These are phyloP conservation scores for Cygnus atratus DNA, from an alignment of 2,113 vertebrate species.

Conservation along the genomic window DNA sequence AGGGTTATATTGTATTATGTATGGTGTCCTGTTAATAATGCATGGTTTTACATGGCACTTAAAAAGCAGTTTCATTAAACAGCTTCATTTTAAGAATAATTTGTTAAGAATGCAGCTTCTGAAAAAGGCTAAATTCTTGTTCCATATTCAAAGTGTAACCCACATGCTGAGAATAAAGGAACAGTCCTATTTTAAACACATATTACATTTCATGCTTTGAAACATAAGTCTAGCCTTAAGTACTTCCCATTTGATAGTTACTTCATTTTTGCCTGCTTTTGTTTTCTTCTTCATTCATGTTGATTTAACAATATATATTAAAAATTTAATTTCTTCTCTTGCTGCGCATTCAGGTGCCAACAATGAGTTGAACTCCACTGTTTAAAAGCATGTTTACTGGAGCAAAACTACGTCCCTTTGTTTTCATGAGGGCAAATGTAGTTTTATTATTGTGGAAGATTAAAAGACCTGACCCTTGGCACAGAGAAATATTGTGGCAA, in stretches of 20 bases:
- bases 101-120: slow-evolving; percentile 52
- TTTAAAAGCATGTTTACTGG: neutral
- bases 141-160: slow-evolving; percentile 61
- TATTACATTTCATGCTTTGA: slow-evolving; percentile 57
- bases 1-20: slow-evolving; percentile 9
- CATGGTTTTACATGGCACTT: slow-evolving; percentile 30
- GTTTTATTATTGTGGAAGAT: slow-evolving; percentile 1
- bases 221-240: slow-evolving; percentile 47
- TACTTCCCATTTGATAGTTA: slow-evolving; percentile 47
- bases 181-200: slow-evolving; percentile 39
- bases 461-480: neutral
- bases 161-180: slow-evolving; percentile 56
- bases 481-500: neutral
- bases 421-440: neutral
- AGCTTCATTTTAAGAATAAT: slow-evolving; percentile 51
- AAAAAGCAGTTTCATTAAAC: slow-evolving; percentile 46
- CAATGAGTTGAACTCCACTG: slow-evolving; percentile 1
- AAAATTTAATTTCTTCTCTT: slow-evolving; percentile 44
- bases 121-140: slow-evolving; percentile 46
- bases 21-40: slow-evolving; percentile 58
- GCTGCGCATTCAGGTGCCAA: slow-evolving; percentile 23
- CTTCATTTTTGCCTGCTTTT: slow-evolving; percentile 46
- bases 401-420: neutral
- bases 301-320: slow-evolving; percentile 19
- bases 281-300: slow-evolving; percentile 24